Evolutionary conservation across 2,888 invertebrate genomes (phyloP).

Genomic region (Cephalotes varians): DNA sequence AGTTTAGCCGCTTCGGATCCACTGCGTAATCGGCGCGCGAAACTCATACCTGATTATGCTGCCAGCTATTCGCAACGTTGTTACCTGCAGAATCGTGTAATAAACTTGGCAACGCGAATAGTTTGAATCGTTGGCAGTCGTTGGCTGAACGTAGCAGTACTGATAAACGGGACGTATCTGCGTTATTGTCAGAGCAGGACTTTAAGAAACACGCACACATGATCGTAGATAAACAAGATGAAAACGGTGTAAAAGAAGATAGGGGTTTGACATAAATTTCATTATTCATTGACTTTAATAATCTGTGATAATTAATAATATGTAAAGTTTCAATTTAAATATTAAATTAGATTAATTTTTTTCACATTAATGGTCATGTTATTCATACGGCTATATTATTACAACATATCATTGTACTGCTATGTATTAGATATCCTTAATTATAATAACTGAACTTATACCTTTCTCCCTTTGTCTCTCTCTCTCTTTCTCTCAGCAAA

Average conservation of each 20-base stretch:
- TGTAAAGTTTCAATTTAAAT: neutral
- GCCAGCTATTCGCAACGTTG: slow-evolving; percentile 55
- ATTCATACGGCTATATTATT: neutral
- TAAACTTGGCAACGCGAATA: slow-evolving; percentile 55
- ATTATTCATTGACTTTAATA: neutral
- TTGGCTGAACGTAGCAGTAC: slow-evolving; percentile 8
- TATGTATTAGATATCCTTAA: neutral
- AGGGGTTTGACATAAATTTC: neutral
- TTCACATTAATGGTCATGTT: neutral
- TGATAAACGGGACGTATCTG: slow-evolving; percentile 26
- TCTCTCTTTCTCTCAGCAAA: neutral
- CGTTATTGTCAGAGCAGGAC: neutral
- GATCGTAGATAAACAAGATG: neutral
- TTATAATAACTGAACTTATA: neutral
- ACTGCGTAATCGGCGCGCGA: slow-evolving; percentile 55
- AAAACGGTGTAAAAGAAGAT: too few species aligned
- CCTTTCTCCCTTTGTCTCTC: neutral
- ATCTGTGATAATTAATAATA: slow-evolving; percentile 13
- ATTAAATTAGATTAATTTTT: neutral
- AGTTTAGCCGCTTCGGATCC: slow-evolving; percentile 56
- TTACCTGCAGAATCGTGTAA: slow-evolving; percentile 26
- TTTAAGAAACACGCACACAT: neutral
- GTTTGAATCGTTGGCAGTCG: slow-evolving; percentile 42
- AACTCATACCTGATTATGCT: slow-evolving; percentile 61
- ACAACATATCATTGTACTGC: neutral